Conservation (phyloP, 1,140 invertebrate genomes). For the Maniola jurtina region DNA sequence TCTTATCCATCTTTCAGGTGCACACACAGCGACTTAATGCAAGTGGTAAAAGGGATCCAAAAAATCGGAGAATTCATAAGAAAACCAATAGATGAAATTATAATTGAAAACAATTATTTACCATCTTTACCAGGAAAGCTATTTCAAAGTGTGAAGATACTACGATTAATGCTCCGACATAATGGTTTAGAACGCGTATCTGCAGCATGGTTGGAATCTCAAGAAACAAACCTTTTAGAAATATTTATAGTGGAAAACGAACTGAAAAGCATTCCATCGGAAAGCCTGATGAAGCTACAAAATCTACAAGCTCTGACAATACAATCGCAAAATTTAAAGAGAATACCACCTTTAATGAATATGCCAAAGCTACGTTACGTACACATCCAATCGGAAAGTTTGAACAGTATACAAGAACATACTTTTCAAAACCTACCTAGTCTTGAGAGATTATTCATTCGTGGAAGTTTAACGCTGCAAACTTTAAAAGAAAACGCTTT, state of each 20-base stretch:
- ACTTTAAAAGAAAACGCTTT: slow-evolving; percentile 86
- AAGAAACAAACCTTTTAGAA: slow-evolving; percentile 88
- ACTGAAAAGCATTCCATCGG: slow-evolving; percentile 86
- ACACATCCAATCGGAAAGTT: slow-evolving; percentile 84
- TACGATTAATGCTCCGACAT: slow-evolving; percentile 89
- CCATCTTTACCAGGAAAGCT: slow-evolving; percentile 88
- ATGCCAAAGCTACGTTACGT: slow-evolving; percentile 83
- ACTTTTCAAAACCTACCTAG: slow-evolving; percentile 86
- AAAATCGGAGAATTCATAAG: slow-evolving; percentile 83
- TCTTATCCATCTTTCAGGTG: slow-evolving; percentile 81
- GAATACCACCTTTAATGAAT: slow-evolving; percentile 84
- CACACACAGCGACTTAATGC: slow-evolving; percentile 89
- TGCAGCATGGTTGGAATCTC: slow-evolving; percentile 87
- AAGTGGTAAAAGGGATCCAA: slow-evolving; percentile 86
- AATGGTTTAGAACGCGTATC: slow-evolving; percentile 91
- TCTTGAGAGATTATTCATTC: slow-evolving; percentile 87
- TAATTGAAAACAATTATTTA: slow-evolving; percentile 91
- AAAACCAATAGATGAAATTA: slow-evolving; percentile 89
- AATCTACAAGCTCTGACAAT: slow-evolving; percentile 90
- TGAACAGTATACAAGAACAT: slow-evolving; percentile 84
- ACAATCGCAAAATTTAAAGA: slow-evolving; percentile 85
- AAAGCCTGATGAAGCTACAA: slow-evolving; percentile 86
- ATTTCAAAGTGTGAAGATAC: slow-evolving; percentile 85
- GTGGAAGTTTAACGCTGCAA: slow-evolving; percentile 82
- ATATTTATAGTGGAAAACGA: slow-evolving; percentile 91